Percentiles rank a stretch among this genome's conserved stretches.
phyloP scores from a whole-genome alignment of 2,888 invertebrate species.

The Aporophyla lueneburgensis region DNA sequence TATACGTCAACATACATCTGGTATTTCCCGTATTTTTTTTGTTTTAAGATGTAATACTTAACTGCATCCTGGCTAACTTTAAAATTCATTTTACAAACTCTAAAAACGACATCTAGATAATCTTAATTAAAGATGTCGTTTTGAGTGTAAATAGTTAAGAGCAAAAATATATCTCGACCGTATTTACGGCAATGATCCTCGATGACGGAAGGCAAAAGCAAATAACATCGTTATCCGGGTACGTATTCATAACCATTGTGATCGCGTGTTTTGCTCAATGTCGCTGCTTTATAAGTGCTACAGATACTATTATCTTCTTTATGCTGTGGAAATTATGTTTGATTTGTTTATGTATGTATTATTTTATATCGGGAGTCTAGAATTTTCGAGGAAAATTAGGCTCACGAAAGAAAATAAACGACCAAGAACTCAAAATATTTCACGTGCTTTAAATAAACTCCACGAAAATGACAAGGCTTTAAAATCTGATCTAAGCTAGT shows the following conservation, averaged over 20 bases:
- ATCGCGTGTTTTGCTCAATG: slow-evolving; percentile 86
- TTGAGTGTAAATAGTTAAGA: slow-evolving; percentile 13
- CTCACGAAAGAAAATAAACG: not conserved
- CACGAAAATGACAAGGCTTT: not conserved
- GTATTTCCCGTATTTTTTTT: not conserved
- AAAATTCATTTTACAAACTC: not conserved
- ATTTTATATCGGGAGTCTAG: not conserved
- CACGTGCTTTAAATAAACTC: not conserved
- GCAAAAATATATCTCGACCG: slow-evolving; percentile 40
- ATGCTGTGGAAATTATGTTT: slow-evolving; percentile 42
- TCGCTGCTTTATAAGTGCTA: slow-evolving; percentile 74
- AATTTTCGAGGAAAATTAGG: not conserved
- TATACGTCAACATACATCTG: not conserved
- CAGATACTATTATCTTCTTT: slow-evolving; percentile 58
- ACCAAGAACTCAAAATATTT: not conserved
- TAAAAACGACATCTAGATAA: not conserved
- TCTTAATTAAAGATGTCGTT: slow-evolving; percentile 2
- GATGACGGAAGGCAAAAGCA: slow-evolving; percentile 85
- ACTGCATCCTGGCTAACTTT: not conserved
- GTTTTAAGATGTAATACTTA: not conserved
- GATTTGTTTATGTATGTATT: slow-evolving; percentile 22
- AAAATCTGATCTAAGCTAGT: not conserved
- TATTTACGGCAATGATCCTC: slow-evolving; percentile 74
- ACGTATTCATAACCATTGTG: slow-evolving; percentile 84
- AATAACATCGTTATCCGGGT: slow-evolving; percentile 87